Percentiles rank a stretch among this genome's conserved stretches.
Conservation (phyloP, 1,140 invertebrate species). For the Lepidostoma basale region DNA sequence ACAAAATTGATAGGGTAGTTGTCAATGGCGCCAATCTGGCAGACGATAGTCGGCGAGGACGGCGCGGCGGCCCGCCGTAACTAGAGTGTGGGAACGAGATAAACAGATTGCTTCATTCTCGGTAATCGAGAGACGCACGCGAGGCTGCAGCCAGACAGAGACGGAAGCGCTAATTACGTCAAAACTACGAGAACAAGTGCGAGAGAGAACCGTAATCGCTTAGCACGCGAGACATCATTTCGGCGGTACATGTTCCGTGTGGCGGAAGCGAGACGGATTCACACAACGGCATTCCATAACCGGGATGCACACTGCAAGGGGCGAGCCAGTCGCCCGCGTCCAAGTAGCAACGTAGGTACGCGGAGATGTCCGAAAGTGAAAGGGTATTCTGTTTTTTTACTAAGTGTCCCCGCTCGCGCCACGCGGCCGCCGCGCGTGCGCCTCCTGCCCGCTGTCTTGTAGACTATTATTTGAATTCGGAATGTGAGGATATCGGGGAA, state of each 20-base stretch:
- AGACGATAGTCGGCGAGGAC: neutral
- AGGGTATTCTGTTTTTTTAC: too few species aligned
- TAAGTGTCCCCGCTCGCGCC: too few species aligned
- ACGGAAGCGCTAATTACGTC: neutral
- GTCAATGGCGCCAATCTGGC: constrained; percentile 15
- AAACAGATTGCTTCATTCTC: neutral
- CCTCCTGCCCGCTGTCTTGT: too few species aligned
- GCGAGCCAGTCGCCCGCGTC: too few species aligned
- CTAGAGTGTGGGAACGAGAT: constrained; percentile 1
- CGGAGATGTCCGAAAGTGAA: neutral
- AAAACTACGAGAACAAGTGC: too few species aligned
- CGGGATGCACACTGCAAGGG: neutral
- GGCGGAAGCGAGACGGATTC: constrained; percentile 1
- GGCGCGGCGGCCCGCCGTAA: neutral
- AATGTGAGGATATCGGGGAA: neutral
- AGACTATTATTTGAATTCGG: too few species aligned
- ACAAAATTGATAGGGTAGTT: constrained; percentile 9
- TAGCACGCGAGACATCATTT: too few species aligned
- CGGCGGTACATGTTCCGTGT: too few species aligned
- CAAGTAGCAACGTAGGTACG: too few species aligned
- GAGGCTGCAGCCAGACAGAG: too few species aligned
- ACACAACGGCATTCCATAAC: constrained; percentile 20
- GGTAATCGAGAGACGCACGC: neutral
- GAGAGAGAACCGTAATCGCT: neutral
- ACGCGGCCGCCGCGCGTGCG: too few species aligned